Evolutionary conservation across 2,888 invertebrate species (phyloP), one percentile per base, ranked within the genome.

Genomic region (Abscondita cerata): DNA sequence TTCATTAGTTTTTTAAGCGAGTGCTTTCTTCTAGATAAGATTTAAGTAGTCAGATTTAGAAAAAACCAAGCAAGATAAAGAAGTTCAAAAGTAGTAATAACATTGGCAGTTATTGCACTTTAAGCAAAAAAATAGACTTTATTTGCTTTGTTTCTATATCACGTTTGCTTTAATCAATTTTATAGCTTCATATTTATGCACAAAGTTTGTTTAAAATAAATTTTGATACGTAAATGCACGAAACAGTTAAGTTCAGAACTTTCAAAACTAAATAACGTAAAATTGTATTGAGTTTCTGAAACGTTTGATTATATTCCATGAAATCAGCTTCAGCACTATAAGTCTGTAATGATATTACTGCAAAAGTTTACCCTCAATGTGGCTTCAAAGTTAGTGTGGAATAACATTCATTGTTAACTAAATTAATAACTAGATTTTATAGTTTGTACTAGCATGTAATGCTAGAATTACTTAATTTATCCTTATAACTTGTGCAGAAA

Each of bases 341-440:
- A 56, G 65, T 64, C 64, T 62, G 59, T 68, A 68, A 68, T 55
- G 64, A 62, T 66, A 66, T 66, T 68, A 64, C 59, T 52, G 51
- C 55, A 47, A 60, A 68, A 68, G 62, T 68, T 64, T 52, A 56
- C 52, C 52, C 20, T 8, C 36, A 61, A 59, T 59, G 64, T 53
- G 57, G 65, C 54, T 59, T 48, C 56, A 68, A 66, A 68, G 64
- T 66, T 68, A 57, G 41, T 52, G 52, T 53, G 47, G 56, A 62
- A 62, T 62, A 54, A 62, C 59, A 59, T 52, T 56, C 50, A 59
- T 63, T 63, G 55, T 59, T 59, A 63, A 59, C 52, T 59, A 51
- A 55, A 59, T 63, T 63, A 63, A 59, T 63, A 62, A 62, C 57
- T 57, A 58, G 52, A 62, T 62, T 62, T 62, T 55, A 54, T 52